These are phyloP conservation scores for Yasuhikotakia modesta DNA, from an alignment of 2,797 vertebrate species.

Conservation along the genomic window DNA sequence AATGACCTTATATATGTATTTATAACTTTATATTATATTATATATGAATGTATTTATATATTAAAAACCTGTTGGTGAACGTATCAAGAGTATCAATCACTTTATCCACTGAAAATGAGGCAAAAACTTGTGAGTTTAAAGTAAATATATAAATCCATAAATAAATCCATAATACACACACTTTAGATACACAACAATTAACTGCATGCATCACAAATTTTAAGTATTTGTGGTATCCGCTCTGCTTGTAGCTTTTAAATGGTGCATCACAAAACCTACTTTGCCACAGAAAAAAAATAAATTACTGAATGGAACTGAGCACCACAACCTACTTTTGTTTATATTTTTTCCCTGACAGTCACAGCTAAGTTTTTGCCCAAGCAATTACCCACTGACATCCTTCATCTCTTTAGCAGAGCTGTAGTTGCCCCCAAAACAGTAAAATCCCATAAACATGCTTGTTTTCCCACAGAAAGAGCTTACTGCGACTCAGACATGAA, in stretches of 20 bases:
- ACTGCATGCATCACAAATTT: background rate
- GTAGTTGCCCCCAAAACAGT: slow-evolving; percentile 56
- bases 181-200: slow-evolving; percentile 6
- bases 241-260: slow-evolving; percentile 18
- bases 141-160: too few species aligned
- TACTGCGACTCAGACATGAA: slow-evolving; percentile 66
- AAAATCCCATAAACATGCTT: slow-evolving; percentile 59
- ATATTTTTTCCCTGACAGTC: slow-evolving; percentile 65
- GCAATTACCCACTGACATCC: slow-evolving; percentile 75
- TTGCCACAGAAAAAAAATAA: slow-evolving; percentile 45
- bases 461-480: slow-evolving; percentile 64
- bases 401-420: slow-evolving; percentile 67
- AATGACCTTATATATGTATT: too few species aligned
- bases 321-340: slow-evolving; percentile 64
- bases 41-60: too few species aligned
- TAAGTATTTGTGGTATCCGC: slow-evolving; percentile 7
- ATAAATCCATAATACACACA: background rate
- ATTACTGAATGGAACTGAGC: slow-evolving; percentile 62
- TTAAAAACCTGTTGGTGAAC: too few species aligned
- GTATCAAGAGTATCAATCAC: too few species aligned
- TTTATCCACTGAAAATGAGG: background rate
- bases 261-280: slow-evolving; percentile 30
- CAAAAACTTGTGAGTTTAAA: background rate
- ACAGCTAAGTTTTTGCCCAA: slow-evolving; percentile 74
- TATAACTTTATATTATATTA: too few species aligned